Conservation (phyloP, 2,797 vertebrate species). For the Parauchenoglanis punctatus region DNA sequence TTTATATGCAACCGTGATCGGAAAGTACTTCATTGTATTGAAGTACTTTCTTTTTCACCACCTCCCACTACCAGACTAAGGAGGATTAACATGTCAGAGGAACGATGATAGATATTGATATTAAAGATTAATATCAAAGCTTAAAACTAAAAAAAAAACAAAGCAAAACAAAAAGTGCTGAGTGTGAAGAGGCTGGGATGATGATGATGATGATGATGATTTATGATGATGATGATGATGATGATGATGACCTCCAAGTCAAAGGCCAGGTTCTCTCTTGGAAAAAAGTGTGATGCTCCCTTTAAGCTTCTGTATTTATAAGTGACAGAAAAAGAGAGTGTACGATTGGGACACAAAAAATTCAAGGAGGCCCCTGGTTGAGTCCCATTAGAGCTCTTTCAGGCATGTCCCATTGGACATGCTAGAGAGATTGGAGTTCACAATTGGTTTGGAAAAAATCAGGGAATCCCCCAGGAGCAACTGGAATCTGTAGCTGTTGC, state of each 20-base stretch:
- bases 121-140: neutral
- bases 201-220: too few relatives aligned
- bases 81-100: neutral
- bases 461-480: neutral
- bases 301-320: neutral
- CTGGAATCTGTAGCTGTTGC: neutral
- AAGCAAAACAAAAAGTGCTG: neutral
- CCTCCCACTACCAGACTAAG: neutral
- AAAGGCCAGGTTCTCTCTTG: neutral
- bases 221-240: too few relatives aligned
- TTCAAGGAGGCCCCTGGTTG: neutral
- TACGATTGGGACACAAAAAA: neutral
- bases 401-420: neutral
- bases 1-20: neutral
- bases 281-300: neutral
- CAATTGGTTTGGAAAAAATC: neutral
- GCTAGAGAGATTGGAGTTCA: slow-evolving; percentile 1
- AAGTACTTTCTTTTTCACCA: neutral
- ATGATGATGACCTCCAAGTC: neutral
- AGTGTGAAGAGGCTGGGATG: neutral
- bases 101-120: neutral
- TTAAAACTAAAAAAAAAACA: neutral
- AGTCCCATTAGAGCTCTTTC: neutral
- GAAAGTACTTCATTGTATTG: neutral
- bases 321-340: neutral